Evolutionary conservation across 2,888 invertebrate species (phyloP).

Genomic region (Lagria hirta): DNA sequence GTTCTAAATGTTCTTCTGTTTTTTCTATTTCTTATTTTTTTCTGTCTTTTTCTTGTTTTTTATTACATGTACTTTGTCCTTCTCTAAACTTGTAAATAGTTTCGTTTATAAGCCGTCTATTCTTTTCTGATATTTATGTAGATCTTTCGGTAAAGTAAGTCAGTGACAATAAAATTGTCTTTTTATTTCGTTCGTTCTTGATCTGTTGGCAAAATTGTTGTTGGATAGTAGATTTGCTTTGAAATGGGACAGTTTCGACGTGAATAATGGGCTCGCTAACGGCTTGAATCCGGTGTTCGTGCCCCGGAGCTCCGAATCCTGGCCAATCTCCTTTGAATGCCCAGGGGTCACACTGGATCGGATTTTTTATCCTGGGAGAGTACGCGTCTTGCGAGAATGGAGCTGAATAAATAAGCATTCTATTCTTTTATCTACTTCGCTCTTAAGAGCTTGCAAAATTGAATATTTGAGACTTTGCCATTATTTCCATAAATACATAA

Average conservation of each 20-base stretch:
- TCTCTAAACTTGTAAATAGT: too few relatives aligned
- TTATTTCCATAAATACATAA: constrained; percentile 28
- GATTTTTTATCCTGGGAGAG: constrained; percentile 45
- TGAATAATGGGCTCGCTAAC: constrained; percentile 27
- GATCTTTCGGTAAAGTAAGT: too few relatives aligned
- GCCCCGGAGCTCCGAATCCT: constrained; percentile 36
- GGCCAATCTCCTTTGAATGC: constrained; percentile 45
- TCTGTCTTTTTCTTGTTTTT: too few relatives aligned
- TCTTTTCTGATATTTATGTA: too few relatives aligned
- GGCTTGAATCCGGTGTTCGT: constrained; percentile 27
- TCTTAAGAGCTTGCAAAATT: constrained; percentile 29
- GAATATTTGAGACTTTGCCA: constrained; percentile 26
- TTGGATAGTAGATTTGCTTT: constrained; percentile 18
- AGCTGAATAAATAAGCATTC: constrained; percentile 46
- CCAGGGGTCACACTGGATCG: constrained; percentile 42
- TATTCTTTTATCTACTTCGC: constrained; percentile 39
- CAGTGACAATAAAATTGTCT: too few relatives aligned
- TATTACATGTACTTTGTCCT: too few relatives aligned
- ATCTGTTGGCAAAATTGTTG: constrained; percentile 18
- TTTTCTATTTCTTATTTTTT: too few relatives aligned
- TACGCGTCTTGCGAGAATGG: constrained; percentile 42
- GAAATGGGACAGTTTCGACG: constrained; percentile 23
- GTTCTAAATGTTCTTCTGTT: too few relatives aligned
- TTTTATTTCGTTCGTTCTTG: too few relatives aligned
- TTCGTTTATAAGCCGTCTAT: too few relatives aligned